phyloP scores from a whole-genome alignment of 2,797 vertebrate species.

The Alauda arvensis region DNA sequence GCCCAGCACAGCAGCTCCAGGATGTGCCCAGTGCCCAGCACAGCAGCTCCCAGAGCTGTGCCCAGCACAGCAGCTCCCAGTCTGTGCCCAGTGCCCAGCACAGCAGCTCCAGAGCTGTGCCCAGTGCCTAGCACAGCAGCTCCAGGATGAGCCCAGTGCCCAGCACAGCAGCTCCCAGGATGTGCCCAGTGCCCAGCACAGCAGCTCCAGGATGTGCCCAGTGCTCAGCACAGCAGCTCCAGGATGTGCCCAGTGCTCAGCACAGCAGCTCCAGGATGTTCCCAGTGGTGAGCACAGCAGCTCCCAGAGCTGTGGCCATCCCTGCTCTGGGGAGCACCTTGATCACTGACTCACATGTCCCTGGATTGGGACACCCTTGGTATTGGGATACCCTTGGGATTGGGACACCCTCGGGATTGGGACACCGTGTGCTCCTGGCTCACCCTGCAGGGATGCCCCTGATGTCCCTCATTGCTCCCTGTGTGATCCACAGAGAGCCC shows the following conservation, averaged over 20 bases:
- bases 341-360: fast-evolving
- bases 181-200: too few species aligned
- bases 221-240: too few species aligned
- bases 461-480: not conserved
- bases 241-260: too few species aligned
- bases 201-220: too few species aligned
- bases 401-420: not conserved
- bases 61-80: too few species aligned
- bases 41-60: not conserved
- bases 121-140: not conserved
- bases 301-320: not conserved
- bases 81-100: too few species aligned
- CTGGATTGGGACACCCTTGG: not conserved
- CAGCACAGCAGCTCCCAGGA: too few species aligned
- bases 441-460: fast-evolving
- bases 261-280: too few species aligned
- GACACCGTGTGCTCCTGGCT: not conserved
- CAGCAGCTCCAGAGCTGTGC: too few species aligned
- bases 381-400: not conserved
- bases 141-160: not conserved
- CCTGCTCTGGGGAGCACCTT: not conserved
- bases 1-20: too few species aligned
- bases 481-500: not conserved
- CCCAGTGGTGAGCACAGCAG: too few species aligned
- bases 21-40: too few species aligned